Evolutionary conservation across 1,140 invertebrate genomes (phyloP), one percentile per base, ranked within the genome.

Genomic region (Cydia strobilella): DNA sequence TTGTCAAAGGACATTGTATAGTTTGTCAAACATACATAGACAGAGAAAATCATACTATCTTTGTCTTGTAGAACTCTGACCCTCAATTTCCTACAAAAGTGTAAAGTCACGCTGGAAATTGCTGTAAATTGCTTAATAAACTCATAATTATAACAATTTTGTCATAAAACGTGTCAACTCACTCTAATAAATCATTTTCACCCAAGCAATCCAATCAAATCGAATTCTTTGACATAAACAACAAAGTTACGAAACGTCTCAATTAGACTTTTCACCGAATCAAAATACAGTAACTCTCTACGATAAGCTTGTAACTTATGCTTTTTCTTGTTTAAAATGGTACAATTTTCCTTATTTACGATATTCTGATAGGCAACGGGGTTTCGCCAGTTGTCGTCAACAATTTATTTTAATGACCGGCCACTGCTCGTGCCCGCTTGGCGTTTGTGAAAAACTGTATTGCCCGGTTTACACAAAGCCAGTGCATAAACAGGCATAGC

Each of bases 361-460:
- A 79, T 80, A 81, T 75, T 80, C 77, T 77, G 79, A 86, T 83
- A 79, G 76, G 75, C 76, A 39, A 69, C 13, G 25, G 65, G 74
- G 63, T 54, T 72, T 77, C 75, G 82, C 73, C 79, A 83, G 80
- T 86, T 85, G 84, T 86, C 80, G 85, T 82, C 85, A 84, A 90
- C 86, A 86, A 86, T 90, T 87, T 83, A 86, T 88, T 89, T 86
- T 87, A 90, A 90, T 86, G 82, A 86, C 76, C 63, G 51, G 72
- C 66, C 71, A 65, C 63, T 81, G 84, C 80, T 81, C 86, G 35
- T 39, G 84, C 81, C 76, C 72, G 80, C 25, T 27, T 27, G 25
- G 25, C 39, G 79, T 77, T 79, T 71, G 75, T 80, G 82, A 86
- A 88, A 89, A 89, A 87, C 82, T 84, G 79, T 27, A 35, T 69